Base-by-base conservation (phyloP, 2,113 vertebrate genomes). In the Ptyas mucosa region DNA sequence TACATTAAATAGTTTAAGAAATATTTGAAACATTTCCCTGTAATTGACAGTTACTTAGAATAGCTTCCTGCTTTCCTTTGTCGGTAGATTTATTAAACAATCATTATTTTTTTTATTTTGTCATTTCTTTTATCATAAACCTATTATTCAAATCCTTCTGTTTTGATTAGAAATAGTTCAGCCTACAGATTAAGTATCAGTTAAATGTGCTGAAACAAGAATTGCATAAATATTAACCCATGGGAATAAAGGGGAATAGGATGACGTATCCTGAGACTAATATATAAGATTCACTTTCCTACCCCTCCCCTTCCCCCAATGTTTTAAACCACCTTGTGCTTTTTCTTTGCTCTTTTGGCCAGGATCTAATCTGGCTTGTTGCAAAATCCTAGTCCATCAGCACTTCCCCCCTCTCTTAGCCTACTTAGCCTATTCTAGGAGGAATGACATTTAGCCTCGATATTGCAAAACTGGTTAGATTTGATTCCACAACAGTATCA, bases 41-140 rank as follows among this genome's bases (percentile, higher is more conserved):
- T 96, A 96, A 97, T 95, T 97, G 97, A 97, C 96, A 96, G 61
- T 55, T 93, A 94, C 91, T 24, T 96, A 96, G 93, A 81, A 94
- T 91, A 58, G 95, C 94, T 94, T 93, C 54, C 88, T 61, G 91
- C 89, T 93, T 94, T 93, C 92, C 93, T 96, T 91, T 97, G 94
- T 94, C 97, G 96, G 95, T n/a, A 1, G 87, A 95, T 96, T 96
- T 97, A 46, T 87, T 93, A 89, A 92, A 96, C 95, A 92, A 95
- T 93, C 93, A 88, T 87, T 94, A 85, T 95, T 88, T 91, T 96
- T n/a, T 92, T 96, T 92, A 75, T 94, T 94, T 46, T 95, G 93
- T 88, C 90, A 97, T 7, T 21, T 90, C 91, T 91, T 92, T 95
- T 96, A 88, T 23, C 88, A 93, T 95, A 94, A 89, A 92, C 92